A percentile compares a stretch with the other conserved stretches of the same genome.
These are phyloP conservation scores for Anorthoa munda DNA, from an alignment of 2,888 invertebrate species.

Conservation along the genomic window DNA sequence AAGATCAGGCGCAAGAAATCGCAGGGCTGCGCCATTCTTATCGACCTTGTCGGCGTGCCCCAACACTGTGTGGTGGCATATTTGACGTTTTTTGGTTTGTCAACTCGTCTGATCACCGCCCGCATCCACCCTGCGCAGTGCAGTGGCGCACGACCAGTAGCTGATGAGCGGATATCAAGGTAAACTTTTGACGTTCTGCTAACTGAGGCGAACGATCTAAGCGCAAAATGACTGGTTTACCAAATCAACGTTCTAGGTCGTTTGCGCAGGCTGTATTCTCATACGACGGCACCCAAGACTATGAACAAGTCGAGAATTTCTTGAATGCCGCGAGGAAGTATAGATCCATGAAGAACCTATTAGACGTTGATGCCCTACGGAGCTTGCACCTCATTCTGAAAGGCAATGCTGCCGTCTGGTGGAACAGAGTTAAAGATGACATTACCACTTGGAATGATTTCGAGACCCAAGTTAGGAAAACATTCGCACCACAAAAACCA, in stretches of 20 bases:
- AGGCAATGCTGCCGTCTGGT: slow-evolving; percentile 52
- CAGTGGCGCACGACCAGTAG: background rate
- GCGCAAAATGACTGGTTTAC: slow-evolving; percentile 23
- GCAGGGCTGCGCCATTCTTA: background rate
- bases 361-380: slow-evolving; percentile 47
- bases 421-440: slow-evolving; percentile 41
- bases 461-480: slow-evolving; percentile 34
- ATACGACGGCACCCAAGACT: slow-evolving; percentile 43
- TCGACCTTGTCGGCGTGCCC: background rate
- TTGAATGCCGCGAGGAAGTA: slow-evolving; percentile 45
- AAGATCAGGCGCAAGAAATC: background rate
- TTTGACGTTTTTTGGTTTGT: slow-evolving; percentile 28
- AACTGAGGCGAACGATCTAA: background rate
- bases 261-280: slow-evolving; percentile 49
- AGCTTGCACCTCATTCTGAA: slow-evolving; percentile 46
- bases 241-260: slow-evolving; percentile 48
- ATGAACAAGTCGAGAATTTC: slow-evolving; percentile 44
- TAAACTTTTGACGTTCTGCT: background rate
- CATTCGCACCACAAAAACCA: slow-evolving; percentile 44
- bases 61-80: background rate
- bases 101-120: slow-evolving; percentile 5
- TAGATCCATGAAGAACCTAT: slow-evolving; percentile 44
- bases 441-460: slow-evolving; percentile 51
- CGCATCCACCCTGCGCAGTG: too few species aligned
- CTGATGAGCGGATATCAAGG: background rate